Percentiles rank a stretch among this genome's conserved stretches.
Evolutionary conservation across 1,140 invertebrate genomes (phyloP).

Genomic region (Drosophila pachea): DNA sequence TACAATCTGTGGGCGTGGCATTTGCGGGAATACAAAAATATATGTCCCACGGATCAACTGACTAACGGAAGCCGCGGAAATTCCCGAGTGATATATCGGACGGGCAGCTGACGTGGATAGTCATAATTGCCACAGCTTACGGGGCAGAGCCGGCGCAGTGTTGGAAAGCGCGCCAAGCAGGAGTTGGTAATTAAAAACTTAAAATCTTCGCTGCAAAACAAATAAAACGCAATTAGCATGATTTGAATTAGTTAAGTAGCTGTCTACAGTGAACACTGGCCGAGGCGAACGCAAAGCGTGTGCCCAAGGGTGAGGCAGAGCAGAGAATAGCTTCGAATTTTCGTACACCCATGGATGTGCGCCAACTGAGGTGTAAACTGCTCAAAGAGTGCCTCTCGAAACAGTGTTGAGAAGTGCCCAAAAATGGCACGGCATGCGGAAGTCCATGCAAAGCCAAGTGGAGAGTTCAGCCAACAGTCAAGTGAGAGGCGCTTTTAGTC

Average conservation of each 20-base stretch:
- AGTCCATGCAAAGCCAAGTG: too few species aligned
- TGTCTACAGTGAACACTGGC: conserved; percentile 44
- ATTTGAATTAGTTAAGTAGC: conserved; percentile 74
- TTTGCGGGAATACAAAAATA: too few species aligned
- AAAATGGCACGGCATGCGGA: too few species aligned
- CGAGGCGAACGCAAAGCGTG: not conserved
- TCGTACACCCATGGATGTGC: too few species aligned
- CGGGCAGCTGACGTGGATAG: not conserved
- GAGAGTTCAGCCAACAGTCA: not conserved
- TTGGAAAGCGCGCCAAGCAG: not conserved
- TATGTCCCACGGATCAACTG: too few species aligned
- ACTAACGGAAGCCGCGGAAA: too few species aligned
- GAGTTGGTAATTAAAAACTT: conserved; percentile 68
- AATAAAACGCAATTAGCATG: conserved; percentile 76
- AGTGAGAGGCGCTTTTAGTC: conserved; percentile 7
- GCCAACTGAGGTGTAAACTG: too few species aligned
- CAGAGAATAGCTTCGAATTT: too few species aligned
- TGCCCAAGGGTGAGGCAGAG: too few species aligned
- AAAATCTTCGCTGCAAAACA: conserved; percentile 60
- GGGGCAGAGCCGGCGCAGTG: not conserved
- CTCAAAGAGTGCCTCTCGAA: too few species aligned
- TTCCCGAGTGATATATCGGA: too few species aligned
- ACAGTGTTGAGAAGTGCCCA: not conserved
- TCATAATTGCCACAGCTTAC: conserved; percentile 6
- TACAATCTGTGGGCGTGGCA: too few species aligned